Conservation (phyloP, 2,888 invertebrate genomes). For the Apocheima hispidaria region DNA sequence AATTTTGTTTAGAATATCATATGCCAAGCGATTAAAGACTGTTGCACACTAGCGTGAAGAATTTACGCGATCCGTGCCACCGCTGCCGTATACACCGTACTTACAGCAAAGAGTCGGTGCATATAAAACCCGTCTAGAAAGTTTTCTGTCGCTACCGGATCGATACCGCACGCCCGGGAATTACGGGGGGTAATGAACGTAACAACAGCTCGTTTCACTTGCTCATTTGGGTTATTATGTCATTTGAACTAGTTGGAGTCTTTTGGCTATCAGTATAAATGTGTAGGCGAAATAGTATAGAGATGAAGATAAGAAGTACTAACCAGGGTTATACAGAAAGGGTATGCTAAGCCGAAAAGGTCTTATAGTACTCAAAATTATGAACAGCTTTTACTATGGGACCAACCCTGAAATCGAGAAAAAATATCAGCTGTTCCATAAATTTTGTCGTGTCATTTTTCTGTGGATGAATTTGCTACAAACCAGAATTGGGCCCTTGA, state of each 20-base stretch:
- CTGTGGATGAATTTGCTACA: too few relatives aligned
- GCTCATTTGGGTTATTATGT: constrained; percentile 83
- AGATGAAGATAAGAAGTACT: too few relatives aligned
- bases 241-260: constrained; percentile 62
- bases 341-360: too few relatives aligned
- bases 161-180: constrained; percentile 78
- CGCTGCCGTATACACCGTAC: constrained; percentile 61
- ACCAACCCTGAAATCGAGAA: too few relatives aligned
- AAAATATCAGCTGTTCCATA: too few relatives aligned
- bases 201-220: constrained; percentile 73
- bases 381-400: too few relatives aligned
- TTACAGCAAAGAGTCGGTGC: constrained; percentile 81
- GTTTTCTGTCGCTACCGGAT: constrained; percentile 85
- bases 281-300: too few relatives aligned
- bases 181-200: constrained; percentile 74
- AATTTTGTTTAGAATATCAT: neutral
- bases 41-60: constrained; percentile 44
- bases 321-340: too few relatives aligned
- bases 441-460: too few relatives aligned
- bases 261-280: neutral
- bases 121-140: constrained; percentile 87
- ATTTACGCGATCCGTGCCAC: constrained; percentile 47
- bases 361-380: too few relatives aligned
- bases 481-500: too few relatives aligned
- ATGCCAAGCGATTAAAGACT: constrained; percentile 27